These are phyloP conservation scores for Ptiloglossa arizonensis DNA, from an alignment of 1,140 invertebrate species.

Conservation along the genomic window DNA sequence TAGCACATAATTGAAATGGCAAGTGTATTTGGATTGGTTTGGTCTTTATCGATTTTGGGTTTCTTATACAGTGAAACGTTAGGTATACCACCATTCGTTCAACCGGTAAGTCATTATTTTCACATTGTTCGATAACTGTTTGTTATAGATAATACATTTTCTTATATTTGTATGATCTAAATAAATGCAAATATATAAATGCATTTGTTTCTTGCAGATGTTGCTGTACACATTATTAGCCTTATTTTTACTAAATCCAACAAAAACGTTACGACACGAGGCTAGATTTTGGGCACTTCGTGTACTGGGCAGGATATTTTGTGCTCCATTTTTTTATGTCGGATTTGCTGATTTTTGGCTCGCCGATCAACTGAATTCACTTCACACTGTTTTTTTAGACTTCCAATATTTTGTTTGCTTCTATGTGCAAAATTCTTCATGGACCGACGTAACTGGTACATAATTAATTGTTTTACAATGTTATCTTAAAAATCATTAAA, in stretches of 20 bases:
- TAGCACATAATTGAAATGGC: slow-evolving; percentile 94
- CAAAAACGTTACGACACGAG: slow-evolving; percentile 89
- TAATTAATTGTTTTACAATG: not conserved
- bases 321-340: slow-evolving; percentile 92
- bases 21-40: slow-evolving; percentile 91
- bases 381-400: slow-evolving; percentile 89
- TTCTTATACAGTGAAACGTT: slow-evolving; percentile 88
- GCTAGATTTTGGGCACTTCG: slow-evolving; percentile 85
- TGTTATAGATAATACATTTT: too few species aligned
- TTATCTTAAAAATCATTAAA: not conserved
- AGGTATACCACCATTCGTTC: slow-evolving; percentile 89
- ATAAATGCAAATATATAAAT: not conserved
- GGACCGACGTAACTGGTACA: slow-evolving; percentile 69
- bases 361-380: slow-evolving; percentile 94
- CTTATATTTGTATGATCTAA: not conserved
- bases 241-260: slow-evolving; percentile 91
- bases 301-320: slow-evolving; percentile 85
- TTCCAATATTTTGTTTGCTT: slow-evolving; percentile 90
- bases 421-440: slow-evolving; percentile 82
- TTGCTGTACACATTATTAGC: slow-evolving; percentile 87
- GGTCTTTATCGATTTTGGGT: slow-evolving; percentile 87
- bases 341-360: slow-evolving; percentile 97
- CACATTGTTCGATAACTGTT: too few species aligned
- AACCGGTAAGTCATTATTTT: slow-evolving; percentile 85
- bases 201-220: slow-evolving; percentile 37